phyloP scores from a whole-genome alignment of 2,888 invertebrate genomes.

The Ceraclea dissimilis region DNA sequence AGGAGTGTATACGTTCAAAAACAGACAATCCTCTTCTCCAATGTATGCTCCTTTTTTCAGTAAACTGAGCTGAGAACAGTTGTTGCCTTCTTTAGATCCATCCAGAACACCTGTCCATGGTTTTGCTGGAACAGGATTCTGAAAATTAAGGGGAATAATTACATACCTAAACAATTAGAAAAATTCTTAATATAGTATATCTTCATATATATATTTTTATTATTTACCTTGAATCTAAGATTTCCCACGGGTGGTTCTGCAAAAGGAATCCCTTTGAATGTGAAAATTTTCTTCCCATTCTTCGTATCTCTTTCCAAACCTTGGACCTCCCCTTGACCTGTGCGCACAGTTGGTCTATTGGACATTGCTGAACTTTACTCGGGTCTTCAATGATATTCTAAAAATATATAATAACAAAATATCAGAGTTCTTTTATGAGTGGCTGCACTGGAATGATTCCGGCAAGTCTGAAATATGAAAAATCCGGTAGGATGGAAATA shows the following conservation, averaged over 20 bases:
- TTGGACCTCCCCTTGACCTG: conserved; percentile 35
- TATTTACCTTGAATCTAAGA: conserved; percentile 34
- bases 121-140: conserved; percentile 29
- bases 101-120: conserved; percentile 34
- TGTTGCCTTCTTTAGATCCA: conserved; percentile 34
- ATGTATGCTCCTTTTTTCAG: neutral
- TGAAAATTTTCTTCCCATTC: conserved; percentile 37
- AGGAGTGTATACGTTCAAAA: conserved; percentile 27
- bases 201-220: no score
- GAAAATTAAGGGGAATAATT: conserved; percentile 2
- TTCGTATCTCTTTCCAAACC: conserved; percentile 35
- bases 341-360: conserved; percentile 17
- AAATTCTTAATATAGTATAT: no score
- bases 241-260: conserved; percentile 35
- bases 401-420: no score
- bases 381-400: no score
- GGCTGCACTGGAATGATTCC: no score
- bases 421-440: no score
- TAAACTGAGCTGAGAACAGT: conserved; percentile 6
- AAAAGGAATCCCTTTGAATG: conserved; percentile 40
- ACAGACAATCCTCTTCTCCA: conserved; percentile 28
- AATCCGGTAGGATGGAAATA: no score
- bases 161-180: neutral
- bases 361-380: no score
- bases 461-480: no score